phyloP scores from a whole-genome alignment of 2,888 invertebrate species.

The Drosophila testacea region DNA sequence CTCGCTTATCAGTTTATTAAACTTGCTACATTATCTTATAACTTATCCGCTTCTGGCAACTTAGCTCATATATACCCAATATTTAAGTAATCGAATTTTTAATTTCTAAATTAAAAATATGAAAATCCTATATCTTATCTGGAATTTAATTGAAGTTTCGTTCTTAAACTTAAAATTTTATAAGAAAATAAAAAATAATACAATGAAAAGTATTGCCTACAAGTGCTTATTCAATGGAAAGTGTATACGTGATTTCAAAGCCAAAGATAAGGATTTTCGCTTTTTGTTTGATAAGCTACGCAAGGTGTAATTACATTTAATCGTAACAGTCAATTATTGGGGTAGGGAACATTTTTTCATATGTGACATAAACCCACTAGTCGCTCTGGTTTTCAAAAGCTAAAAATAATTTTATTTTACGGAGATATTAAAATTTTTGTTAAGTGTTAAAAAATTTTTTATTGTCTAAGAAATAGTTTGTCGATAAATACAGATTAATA shows the following conservation, averaged over 20 bases:
- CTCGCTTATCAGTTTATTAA: background rate
- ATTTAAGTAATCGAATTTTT: background rate
- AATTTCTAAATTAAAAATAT: background rate
- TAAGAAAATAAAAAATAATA: background rate
- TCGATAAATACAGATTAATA: too few relatives aligned
- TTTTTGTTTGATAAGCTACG: background rate
- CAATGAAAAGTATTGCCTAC: background rate
- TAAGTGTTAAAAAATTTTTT: too few relatives aligned
- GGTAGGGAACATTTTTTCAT: slow-evolving; percentile 12
- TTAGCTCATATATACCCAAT: background rate
- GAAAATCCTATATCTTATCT: slow-evolving; percentile 3
- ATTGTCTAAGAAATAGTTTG: too few relatives aligned
- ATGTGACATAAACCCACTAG: background rate
- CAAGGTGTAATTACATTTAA: background rate
- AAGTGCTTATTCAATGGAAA: background rate
- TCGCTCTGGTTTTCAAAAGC: too few relatives aligned
- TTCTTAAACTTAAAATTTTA: background rate
- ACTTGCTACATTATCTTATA: background rate
- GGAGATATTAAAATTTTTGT: too few relatives aligned
- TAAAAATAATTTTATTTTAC: too few relatives aligned
- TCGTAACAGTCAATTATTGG: slow-evolving; percentile 21
- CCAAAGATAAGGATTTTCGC: background rate
- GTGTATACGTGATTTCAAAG: background rate
- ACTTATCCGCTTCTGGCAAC: background rate
- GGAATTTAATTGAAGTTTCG: background rate